These are phyloP conservation scores for Lepus oiostolus DNA, from an alignment of 2,797 vertebrate species.

Conservation along the genomic window DNA sequence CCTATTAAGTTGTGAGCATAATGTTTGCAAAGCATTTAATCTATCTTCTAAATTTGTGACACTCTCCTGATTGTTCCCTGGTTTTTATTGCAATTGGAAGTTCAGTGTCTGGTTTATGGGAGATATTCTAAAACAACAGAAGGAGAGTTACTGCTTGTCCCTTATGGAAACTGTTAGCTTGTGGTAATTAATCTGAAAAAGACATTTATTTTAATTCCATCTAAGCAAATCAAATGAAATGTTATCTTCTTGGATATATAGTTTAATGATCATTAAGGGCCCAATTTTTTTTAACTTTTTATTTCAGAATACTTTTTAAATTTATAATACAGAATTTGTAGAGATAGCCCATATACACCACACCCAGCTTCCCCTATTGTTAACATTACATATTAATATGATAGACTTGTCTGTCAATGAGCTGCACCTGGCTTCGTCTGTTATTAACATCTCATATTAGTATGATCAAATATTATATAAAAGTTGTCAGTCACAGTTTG, in stretches of 20 bases:
- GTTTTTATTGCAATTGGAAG: slow-evolving; percentile 77
- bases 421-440: no score
- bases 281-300: slow-evolving; percentile 1
- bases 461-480: no score
- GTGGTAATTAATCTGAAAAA: slow-evolving; percentile 67
- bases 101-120: slow-evolving; percentile 64
- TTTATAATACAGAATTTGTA: no score
- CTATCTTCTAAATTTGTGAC: slow-evolving; percentile 59
- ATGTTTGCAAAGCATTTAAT: slow-evolving; percentile 64
- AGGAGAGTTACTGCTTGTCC: slow-evolving; percentile 56
- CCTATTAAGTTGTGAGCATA: slow-evolving; percentile 68
- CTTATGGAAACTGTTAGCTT: slow-evolving; percentile 60
- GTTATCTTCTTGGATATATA: neutral
- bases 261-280: slow-evolving; percentile 8
- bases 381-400: no score
- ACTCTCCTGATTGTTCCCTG: slow-evolving; percentile 67
- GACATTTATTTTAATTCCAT: slow-evolving; percentile 65
- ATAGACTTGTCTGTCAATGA: no score
- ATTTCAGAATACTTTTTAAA: no score
- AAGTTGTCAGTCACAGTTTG: neutral
- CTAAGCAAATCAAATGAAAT: slow-evolving; percentile 46
- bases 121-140: slow-evolving; percentile 56
- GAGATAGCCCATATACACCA: no score
- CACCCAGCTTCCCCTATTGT: no score
- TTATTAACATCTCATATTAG: no score